Conservation (phyloP, 1,140 invertebrate species). For the Agrilus planipennis region DNA sequence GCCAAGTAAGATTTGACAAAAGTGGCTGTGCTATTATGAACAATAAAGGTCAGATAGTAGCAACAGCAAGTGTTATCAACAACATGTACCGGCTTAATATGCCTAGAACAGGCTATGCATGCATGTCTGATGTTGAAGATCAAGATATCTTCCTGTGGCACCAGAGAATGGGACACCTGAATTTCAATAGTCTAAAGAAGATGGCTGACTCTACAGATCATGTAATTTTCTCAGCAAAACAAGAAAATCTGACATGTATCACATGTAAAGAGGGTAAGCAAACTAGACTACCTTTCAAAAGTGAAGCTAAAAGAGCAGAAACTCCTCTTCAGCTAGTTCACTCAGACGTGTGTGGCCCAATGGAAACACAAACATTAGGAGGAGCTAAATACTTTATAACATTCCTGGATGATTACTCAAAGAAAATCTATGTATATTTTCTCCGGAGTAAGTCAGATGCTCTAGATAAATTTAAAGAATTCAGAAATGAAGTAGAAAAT, state of each 20-base stretch:
- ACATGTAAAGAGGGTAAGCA: not conserved
- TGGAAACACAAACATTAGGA: conserved; percentile 2
- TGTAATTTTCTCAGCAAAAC: no score
- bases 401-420: conserved; percentile 31
- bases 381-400: conserved; percentile 21
- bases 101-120: no score
- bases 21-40: conserved; percentile 18
- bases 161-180: no score
- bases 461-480: conserved; percentile 19
- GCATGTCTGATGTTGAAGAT: no score
- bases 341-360: conserved; percentile 6
- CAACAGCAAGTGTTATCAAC: conserved; percentile 13
- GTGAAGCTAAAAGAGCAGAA: not conserved
- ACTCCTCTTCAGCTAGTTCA: conserved; percentile 23
- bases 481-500: conserved; percentile 21
- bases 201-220: no score
- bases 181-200: no score
- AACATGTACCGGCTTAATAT: no score
- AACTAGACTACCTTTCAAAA: conserved; percentile 8
- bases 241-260: not conserved
- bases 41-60: conserved; percentile 3
- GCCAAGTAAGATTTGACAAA: conserved; percentile 14
- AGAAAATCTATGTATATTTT: conserved; percentile 28
- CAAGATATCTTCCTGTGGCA: no score
- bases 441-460: conserved; percentile 26